phyloP scores from a whole-genome alignment of 2,797 vertebrate species.

The Amblyraja radiata region DNA sequence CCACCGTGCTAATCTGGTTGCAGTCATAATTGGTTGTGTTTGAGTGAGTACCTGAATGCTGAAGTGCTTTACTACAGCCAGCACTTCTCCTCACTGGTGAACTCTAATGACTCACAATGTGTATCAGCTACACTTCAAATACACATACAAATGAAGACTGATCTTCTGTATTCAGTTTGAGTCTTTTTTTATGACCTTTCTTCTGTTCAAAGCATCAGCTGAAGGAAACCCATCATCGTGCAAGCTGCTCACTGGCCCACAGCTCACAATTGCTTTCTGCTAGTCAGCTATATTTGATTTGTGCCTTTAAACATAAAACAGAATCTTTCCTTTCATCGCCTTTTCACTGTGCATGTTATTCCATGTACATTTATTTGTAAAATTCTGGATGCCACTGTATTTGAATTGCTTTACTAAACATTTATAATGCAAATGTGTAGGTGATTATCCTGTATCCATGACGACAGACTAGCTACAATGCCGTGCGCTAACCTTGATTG shows the following conservation, averaged over 20 bases:
- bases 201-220: neutral
- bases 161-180: neutral
- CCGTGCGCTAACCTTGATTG: neutral
- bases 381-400: neutral
- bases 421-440: neutral
- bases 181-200: neutral
- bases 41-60: neutral
- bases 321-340: neutral
- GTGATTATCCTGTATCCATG: neutral
- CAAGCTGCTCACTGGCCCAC: neutral
- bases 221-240: no score
- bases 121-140: neutral
- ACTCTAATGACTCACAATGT: neutral
- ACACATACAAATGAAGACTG: no score
- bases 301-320: neutral
- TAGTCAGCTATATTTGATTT: neutral
- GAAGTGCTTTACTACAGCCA: neutral
- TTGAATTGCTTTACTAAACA: neutral
- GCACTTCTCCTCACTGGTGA: neutral
- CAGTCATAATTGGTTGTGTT: neutral
- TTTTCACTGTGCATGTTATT: neutral
- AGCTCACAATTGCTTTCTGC: neutral
- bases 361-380: neutral
- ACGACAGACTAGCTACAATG: neutral
- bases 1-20: no score